Conservation (phyloP, 2,888 invertebrate genomes). For the Bibio marci region DNA sequence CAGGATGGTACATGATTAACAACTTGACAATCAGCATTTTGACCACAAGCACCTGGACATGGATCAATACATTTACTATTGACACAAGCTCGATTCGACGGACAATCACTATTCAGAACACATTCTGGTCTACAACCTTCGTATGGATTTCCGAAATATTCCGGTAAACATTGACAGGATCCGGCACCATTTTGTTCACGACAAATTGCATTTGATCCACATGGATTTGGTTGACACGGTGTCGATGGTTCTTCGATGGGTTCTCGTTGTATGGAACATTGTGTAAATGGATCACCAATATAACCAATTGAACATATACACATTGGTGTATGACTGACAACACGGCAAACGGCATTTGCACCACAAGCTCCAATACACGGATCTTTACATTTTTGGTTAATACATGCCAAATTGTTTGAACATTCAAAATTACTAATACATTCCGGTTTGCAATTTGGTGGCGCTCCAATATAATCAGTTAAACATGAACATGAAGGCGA, state of each 20-base stretch:
- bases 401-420: constrained; percentile 46
- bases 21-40: constrained; percentile 66
- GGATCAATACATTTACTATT: constrained; percentile 77
- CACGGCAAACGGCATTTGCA: constrained; percentile 49
- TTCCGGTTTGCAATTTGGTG: constrained; percentile 48
- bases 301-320: constrained; percentile 51
- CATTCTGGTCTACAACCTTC: constrained; percentile 67
- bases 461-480: constrained; percentile 40
- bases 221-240: constrained; percentile 48
- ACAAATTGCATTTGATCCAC: constrained; percentile 54
- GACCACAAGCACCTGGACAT: constrained; percentile 51
- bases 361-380: constrained; percentile 57
- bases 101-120: constrained; percentile 59
- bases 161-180: constrained; percentile 52
- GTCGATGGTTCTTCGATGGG: not conserved
- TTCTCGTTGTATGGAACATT: constrained; percentile 17
- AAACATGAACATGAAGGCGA: constrained; percentile 43
- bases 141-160: constrained; percentile 43
- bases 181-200: constrained; percentile 50
- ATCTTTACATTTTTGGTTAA: constrained; percentile 55
- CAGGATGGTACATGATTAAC: constrained; percentile 78
- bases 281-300: constrained; percentile 37
- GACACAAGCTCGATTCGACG: constrained; percentile 56
- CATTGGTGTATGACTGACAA: constrained; percentile 54
- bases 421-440: constrained; percentile 50